Conservation (phyloP, 2,888 invertebrate species). For the Tenthredo notha region DNA sequence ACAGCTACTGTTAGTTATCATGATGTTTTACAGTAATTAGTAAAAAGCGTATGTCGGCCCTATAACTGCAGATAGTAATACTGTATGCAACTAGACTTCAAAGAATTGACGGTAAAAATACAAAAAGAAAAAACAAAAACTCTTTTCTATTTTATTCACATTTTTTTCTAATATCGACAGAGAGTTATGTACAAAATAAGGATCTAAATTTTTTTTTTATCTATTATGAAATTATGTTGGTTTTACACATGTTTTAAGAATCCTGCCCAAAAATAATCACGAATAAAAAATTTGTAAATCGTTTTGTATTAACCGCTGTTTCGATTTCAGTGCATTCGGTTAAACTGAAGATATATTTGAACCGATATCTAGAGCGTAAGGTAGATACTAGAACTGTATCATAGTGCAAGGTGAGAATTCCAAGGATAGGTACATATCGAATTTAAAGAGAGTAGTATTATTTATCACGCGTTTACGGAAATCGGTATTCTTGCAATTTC, state of each 20-base stretch:
- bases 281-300: no score
- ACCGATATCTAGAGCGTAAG: neutral
- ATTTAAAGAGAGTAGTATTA: neutral
- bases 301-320: no score
- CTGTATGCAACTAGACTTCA: no score
- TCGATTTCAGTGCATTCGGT: neutral
- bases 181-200: no score
- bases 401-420: neutral
- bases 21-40: slow-evolving; percentile 59
- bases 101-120: no score
- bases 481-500: slow-evolving; percentile 46
- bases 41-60: neutral
- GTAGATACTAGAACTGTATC: no score
- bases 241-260: no score
- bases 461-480: slow-evolving; percentile 24
- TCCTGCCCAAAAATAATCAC: no score
- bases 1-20: slow-evolving; percentile 55
- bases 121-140: neutral
- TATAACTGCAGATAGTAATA: neutral
- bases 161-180: neutral
- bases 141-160: neutral
- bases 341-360: neutral
- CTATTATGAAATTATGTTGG: no score
- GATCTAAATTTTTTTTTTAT: no score
- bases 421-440: neutral